Conservation (phyloP, 2,888 invertebrate genomes). For the Julus scandinavius region DNA sequence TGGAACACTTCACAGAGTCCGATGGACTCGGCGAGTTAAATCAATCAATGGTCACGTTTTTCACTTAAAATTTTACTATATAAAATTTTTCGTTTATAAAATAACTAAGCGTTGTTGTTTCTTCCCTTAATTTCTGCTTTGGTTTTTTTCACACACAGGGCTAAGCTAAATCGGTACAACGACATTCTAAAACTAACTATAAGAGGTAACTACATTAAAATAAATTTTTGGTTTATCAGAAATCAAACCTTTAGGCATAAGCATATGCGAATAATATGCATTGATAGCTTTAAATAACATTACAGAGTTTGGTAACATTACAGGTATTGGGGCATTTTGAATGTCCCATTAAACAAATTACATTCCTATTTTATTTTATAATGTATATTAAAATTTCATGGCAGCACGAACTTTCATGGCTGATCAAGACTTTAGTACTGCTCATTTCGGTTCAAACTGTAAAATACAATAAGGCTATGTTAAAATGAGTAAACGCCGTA, state of each 20-base stretch:
- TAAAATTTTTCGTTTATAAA: slow-evolving; percentile 42
- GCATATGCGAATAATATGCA: too few relatives aligned
- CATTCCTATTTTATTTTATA: too few relatives aligned
- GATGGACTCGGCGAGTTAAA: background rate
- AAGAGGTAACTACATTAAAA: background rate
- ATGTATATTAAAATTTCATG: too few relatives aligned
- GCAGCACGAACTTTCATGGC: too few relatives aligned
- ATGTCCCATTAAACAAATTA: too few relatives aligned
- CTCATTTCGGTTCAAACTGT: too few relatives aligned
- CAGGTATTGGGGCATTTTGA: too few relatives aligned
- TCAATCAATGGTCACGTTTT: slow-evolving; percentile 36
- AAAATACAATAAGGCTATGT: too few relatives aligned
- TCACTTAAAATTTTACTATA: slow-evolving; percentile 44
- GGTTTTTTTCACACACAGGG: background rate
- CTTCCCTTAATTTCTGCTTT: slow-evolving; percentile 31
- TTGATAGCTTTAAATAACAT: too few relatives aligned
- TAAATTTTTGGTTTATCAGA: background rate
- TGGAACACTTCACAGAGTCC: slow-evolving; percentile 36
- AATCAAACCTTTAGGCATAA: background rate
- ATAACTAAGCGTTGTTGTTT: slow-evolving; percentile 45
- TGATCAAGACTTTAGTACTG: too few relatives aligned
- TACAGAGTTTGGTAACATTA: too few relatives aligned
- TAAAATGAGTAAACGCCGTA: too few relatives aligned
- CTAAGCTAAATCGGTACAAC: background rate
- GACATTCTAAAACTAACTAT: background rate